phyloP scores from a whole-genome alignment of 2,888 invertebrate genomes.

The Villa cingulata region DNA sequence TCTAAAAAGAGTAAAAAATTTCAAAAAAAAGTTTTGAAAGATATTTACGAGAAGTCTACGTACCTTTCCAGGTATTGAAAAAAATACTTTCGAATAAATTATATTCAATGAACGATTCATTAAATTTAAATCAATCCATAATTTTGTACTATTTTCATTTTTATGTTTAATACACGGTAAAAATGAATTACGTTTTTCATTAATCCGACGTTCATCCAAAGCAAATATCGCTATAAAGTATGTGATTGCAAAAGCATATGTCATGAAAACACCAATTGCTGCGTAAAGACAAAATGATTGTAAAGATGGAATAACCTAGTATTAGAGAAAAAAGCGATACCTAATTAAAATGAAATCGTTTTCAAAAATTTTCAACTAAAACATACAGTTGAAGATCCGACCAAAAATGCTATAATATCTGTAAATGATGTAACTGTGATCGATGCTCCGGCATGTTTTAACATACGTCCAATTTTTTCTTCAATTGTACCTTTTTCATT shows the following conservation, averaged over 20 bases:
- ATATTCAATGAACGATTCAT: slow-evolving; percentile 45
- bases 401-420: slow-evolving; percentile 64
- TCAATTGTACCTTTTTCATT: slow-evolving; percentile 42
- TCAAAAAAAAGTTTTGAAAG: slow-evolving; percentile 4
- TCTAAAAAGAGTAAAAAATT: slow-evolving; percentile 25
- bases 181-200: slow-evolving; percentile 48
- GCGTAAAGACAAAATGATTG: slow-evolving; percentile 74
- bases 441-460: slow-evolving; percentile 70
- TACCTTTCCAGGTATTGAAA: slow-evolving; percentile 53
- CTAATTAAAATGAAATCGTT: neutral
- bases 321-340: neutral
- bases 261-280: slow-evolving; percentile 59
- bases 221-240: slow-evolving; percentile 67
- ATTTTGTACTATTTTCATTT: slow-evolving; percentile 38
- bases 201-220: slow-evolving; percentile 52
- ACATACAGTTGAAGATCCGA: slow-evolving; percentile 61
- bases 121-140: slow-evolving; percentile 41
- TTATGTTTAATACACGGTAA: slow-evolving; percentile 53
- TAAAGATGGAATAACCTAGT: slow-evolving; percentile 54
- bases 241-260: slow-evolving; percentile 63
- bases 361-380: neutral
- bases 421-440: slow-evolving; percentile 74
- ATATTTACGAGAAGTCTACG: neutral
- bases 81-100: slow-evolving; percentile 49
- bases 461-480: slow-evolving; percentile 53